Percentiles rank a stretch among this genome's conserved stretches.
Conservation (phyloP, 2,113 vertebrate genomes). For the Leucoraja erinaceus region DNA sequence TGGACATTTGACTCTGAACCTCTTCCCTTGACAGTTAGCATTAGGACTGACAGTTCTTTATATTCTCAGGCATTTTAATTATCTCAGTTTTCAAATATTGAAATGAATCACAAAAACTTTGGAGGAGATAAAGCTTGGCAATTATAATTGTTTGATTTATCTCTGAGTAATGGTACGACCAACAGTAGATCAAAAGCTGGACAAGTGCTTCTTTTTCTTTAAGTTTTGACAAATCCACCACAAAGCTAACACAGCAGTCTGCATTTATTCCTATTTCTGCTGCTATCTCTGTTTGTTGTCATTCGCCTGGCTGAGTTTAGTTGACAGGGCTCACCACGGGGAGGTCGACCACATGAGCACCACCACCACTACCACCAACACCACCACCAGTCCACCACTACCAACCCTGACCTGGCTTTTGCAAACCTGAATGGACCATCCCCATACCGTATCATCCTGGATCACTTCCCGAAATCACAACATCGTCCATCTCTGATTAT, state of each 20-base stretch:
- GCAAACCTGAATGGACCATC: no score
- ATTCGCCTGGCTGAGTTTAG: no score
- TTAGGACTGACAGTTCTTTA: neutral
- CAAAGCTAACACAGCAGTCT: neutral
- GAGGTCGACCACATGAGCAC: no score
- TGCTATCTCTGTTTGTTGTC: no score
- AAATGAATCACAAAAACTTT: neutral
- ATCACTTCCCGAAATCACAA: no score
- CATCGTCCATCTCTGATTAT: no score
- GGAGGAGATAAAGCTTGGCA: neutral
- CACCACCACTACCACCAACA: no score
- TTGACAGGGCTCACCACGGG: no score
- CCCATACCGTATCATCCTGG: no score
- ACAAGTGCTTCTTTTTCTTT: neutral
- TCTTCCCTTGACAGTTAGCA: neutral
- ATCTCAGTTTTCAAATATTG: neutral
- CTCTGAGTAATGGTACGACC: neutral
- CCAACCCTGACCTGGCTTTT: no score
- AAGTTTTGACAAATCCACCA: neutral
- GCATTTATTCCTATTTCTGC: neutral
- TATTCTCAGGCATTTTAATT: neutral
- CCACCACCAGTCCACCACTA: no score
- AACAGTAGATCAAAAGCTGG: neutral
- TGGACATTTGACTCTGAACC: neutral
- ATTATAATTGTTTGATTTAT: neutral